A percentile compares a stretch with the other conserved stretches of the same genome.
These are phyloP conservation scores for Aspidiotus rigidus DNA, from an alignment of 2,888 invertebrate genomes.

Conservation along the genomic window DNA sequence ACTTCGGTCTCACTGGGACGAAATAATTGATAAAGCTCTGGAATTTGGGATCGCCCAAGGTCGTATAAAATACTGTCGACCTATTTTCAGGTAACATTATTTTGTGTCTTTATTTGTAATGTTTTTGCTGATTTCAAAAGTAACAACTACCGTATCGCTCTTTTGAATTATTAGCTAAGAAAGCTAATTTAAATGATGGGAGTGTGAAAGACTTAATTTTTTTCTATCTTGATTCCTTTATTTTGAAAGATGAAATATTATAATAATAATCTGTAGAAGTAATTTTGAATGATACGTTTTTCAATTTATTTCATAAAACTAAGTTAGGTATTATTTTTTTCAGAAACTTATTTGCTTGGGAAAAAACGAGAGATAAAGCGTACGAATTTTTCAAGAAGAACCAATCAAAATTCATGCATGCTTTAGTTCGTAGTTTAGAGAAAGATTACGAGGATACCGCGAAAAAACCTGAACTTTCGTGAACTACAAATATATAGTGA, in stretches of 20 bases:
- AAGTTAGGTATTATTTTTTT: constrained; percentile 36
- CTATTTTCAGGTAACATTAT: constrained; percentile 66
- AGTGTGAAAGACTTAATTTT: too few species aligned
- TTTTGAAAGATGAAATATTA: too few species aligned
- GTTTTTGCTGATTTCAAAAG: too few species aligned
- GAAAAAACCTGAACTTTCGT: not conserved
- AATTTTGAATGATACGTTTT: too few species aligned
- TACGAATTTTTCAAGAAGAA: constrained; percentile 63
- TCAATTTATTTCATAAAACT: too few species aligned
- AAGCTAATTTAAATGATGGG: too few species aligned
- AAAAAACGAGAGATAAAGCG: constrained; percentile 56
- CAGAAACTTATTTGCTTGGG: constrained; percentile 70
- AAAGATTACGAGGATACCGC: constrained; percentile 18
- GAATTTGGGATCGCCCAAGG: constrained; percentile 74
- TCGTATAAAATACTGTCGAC: constrained; percentile 83
- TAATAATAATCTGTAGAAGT: too few species aligned
- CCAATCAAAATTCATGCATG: constrained; percentile 72
- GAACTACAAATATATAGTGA: too few species aligned
- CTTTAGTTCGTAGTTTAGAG: constrained; percentile 41
- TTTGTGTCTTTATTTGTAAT: too few species aligned
- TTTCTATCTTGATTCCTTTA: too few species aligned
- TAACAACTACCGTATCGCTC: too few species aligned
- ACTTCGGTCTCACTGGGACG: constrained; percentile 60
- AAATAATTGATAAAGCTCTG: constrained; percentile 59
- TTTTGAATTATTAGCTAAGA: too few species aligned